Conservation (phyloP, 2,797 vertebrate species). For the Channallabes apus region DNA sequence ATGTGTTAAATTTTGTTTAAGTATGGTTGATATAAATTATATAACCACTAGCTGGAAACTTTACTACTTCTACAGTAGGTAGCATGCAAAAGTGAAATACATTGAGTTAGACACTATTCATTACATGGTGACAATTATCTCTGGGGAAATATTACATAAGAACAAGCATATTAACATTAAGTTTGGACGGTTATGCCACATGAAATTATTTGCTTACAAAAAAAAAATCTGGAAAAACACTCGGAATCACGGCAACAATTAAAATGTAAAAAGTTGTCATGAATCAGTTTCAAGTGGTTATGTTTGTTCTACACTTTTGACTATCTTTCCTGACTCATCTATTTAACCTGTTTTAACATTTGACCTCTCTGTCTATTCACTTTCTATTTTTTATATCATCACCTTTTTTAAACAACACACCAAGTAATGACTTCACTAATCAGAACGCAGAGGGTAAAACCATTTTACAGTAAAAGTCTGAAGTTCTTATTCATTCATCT, state of each 20-base stretch:
- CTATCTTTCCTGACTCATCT: not conserved
- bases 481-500: too few species aligned
- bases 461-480: not conserved
- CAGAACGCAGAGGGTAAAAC: not conserved
- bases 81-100: slow-evolving; percentile 68
- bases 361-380: not conserved
- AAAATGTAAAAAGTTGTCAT: too few species aligned
- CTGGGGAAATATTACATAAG: not conserved
- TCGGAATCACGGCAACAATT: not conserved
- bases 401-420: not conserved
- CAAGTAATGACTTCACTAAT: not conserved
- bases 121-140: slow-evolving; percentile 17
- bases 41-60: slow-evolving; percentile 69
- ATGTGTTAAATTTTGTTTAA: slow-evolving; percentile 82
- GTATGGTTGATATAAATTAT: slow-evolving; percentile 81
- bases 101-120: slow-evolving; percentile 55
- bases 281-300: not conserved
- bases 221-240: not conserved
- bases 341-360: not conserved
- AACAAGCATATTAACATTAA: not conserved
- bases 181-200: not conserved
- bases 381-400: not conserved
- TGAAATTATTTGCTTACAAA: slow-evolving; percentile 7
- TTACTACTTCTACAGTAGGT: slow-evolving; percentile 53
- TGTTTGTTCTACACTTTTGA: not conserved